Evolutionary conservation across 2,797 vertebrate species (phyloP).

Genomic region (Spheniscus humboldti): DNA sequence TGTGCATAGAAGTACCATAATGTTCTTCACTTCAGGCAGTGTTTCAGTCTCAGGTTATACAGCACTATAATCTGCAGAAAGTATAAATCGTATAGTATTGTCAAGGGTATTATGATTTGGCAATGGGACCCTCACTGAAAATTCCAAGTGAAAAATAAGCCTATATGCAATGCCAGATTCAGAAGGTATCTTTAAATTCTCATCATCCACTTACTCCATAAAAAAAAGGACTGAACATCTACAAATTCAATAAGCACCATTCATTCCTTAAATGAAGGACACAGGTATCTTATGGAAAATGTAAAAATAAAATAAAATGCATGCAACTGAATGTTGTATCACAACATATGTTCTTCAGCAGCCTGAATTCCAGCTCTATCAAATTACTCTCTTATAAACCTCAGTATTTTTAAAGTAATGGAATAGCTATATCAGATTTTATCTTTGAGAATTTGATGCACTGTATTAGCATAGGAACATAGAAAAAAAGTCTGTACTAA

Average conservation of each 20-base stretch:
- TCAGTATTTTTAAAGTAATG: neutral
- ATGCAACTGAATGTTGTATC: neutral
- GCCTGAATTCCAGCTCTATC: neutral
- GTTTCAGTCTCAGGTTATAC: neutral
- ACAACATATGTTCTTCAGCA: neutral
- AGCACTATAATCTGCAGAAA: neutral
- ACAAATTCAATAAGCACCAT: neutral
- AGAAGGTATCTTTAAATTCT: neutral
- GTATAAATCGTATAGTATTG: neutral
- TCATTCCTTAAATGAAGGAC: neutral
- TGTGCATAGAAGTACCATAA: neutral
- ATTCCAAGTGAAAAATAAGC: neutral
- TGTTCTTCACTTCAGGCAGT: neutral
- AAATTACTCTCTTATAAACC: neutral
- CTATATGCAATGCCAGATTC: neutral
- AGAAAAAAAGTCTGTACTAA: neutral
- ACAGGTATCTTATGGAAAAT: accelerated
- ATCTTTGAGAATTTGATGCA: neutral
- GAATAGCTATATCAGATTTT: neutral
- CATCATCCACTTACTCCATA: neutral
- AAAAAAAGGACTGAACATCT: neutral
- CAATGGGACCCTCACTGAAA: neutral
- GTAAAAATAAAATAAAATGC: neutral
- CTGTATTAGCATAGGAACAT: neutral
- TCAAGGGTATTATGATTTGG: neutral